phyloP scores from a whole-genome alignment of 1,140 invertebrate genomes.

The Tetramorium alpestre region DNA sequence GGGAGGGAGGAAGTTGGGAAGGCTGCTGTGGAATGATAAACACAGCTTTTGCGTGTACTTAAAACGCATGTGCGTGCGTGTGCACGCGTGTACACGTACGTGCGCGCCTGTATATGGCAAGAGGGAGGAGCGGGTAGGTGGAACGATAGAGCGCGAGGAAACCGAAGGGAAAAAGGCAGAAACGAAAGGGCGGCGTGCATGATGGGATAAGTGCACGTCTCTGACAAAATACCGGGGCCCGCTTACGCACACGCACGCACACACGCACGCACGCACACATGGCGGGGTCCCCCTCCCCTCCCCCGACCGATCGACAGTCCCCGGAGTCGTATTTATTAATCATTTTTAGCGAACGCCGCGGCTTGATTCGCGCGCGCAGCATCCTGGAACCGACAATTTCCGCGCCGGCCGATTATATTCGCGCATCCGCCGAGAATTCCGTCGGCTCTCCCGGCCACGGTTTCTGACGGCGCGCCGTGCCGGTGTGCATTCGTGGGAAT shows the following conservation, averaged over 20 bases:
- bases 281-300: neutral
- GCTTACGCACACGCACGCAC: slow-evolving; percentile 49
- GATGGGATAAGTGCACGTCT: slow-evolving; percentile 63
- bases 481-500: slow-evolving; percentile 32
- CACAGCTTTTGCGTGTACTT: slow-evolving; percentile 74
- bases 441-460: neutral
- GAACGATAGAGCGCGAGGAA: slow-evolving; percentile 48
- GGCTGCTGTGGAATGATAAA: slow-evolving; percentile 75
- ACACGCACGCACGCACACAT: neutral
- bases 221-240: slow-evolving; percentile 44
- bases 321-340: slow-evolving; percentile 50
- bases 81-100: neutral
- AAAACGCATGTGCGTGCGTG: slow-evolving; percentile 61
- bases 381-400: slow-evolving; percentile 47
- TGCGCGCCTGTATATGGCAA: neutral
- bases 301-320: neutral
- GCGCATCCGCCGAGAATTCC: slow-evolving; percentile 14
- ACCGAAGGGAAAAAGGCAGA: slow-evolving; percentile 50
- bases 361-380: slow-evolving; percentile 28
- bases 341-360: slow-evolving; percentile 33
- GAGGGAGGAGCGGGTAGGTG: slow-evolving; percentile 20
- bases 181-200: slow-evolving; percentile 48
- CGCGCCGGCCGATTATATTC: slow-evolving; percentile 20
- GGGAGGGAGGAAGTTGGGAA: slow-evolving; percentile 23
- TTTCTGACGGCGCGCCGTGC: neutral